phyloP scores from a whole-genome alignment of 2,113 vertebrate species.

The Rhombomys opimus region DNA sequence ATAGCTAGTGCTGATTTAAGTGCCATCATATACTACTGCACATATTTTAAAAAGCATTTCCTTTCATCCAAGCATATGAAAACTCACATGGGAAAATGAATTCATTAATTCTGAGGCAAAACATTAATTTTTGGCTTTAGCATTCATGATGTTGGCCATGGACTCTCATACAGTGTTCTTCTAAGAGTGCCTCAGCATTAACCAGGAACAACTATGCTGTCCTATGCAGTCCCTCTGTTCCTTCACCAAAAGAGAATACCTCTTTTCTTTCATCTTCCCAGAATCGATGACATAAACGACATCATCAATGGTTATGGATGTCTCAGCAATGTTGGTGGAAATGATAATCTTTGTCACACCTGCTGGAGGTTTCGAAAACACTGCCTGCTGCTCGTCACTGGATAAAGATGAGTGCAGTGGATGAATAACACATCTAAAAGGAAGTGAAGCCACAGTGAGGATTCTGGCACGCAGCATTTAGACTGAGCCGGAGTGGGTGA shows the following conservation, averaged over 20 bases:
- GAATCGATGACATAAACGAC: constrained; percentile 98
- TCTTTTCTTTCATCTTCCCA: constrained; percentile 98
- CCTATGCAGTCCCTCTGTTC: background rate
- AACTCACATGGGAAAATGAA: constrained; percentile 22
- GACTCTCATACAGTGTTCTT: background rate
- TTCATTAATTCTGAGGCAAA: constrained; percentile 32
- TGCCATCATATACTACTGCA: background rate
- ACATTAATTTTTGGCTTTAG: background rate
- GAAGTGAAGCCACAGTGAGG: constrained; percentile 48
- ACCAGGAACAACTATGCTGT: background rate
- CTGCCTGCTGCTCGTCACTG: constrained; percentile 97
- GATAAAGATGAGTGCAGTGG: constrained; percentile 96
- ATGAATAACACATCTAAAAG: constrained; percentile 93
- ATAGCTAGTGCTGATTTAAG: background rate
- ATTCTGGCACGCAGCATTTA: background rate
- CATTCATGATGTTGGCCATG: background rate
- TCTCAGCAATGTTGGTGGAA: constrained; percentile 99
- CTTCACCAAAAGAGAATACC: constrained; percentile 84
- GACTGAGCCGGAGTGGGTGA: background rate
- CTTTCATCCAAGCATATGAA: constrained; percentile 36
- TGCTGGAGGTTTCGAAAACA: constrained; percentile 92
- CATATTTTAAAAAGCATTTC: background rate
- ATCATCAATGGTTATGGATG: constrained; percentile 97
- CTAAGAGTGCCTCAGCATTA: background rate
- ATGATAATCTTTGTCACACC: constrained; percentile 97